These are phyloP conservation scores for Heterodera schachtii DNA, from an alignment of 1,140 invertebrate genomes.

Conservation along the genomic window DNA sequence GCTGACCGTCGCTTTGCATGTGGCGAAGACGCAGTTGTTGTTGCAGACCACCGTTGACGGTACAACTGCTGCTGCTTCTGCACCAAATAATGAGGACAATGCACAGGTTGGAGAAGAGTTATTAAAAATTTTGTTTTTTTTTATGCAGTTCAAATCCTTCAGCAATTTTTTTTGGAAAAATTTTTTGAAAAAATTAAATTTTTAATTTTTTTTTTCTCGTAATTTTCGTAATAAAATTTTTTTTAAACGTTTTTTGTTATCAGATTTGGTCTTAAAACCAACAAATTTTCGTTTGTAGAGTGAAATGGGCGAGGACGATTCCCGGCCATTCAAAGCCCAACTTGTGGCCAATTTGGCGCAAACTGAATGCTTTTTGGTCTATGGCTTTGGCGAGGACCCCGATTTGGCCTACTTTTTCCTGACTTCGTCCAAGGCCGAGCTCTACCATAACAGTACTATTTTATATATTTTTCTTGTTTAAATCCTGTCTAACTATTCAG, in stretches of 20 bases:
- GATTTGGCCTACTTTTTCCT: slow-evolving; percentile 48
- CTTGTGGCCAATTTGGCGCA: not conserved
- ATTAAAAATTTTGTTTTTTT: too few species aligned
- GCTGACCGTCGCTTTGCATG: slow-evolving; percentile 38
- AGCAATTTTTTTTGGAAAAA: too few species aligned
- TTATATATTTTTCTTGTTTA: not conserved
- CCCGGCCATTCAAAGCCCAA: not conserved
- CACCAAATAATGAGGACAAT: too few species aligned
- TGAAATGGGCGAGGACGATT: not conserved
- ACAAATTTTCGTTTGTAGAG: too few species aligned
- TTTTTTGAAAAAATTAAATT: too few species aligned
- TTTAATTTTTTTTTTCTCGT: too few species aligned
- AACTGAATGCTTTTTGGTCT: slow-evolving; percentile 21
- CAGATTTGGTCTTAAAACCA: too few species aligned
- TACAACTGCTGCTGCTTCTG: not conserved
- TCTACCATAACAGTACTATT: slow-evolving; percentile 47
- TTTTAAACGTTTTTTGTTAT: too few species aligned
- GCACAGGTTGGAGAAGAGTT: too few species aligned
- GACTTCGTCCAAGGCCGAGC: slow-evolving; percentile 31
- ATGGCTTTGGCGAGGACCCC: slow-evolving; percentile 45
- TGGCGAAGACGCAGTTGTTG: slow-evolving; percentile 27
- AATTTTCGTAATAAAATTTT: too few species aligned
- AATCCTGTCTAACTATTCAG: slow-evolving; percentile 13
- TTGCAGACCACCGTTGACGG: slow-evolving; percentile 39
- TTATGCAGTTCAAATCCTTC: too few species aligned